phyloP scores from a whole-genome alignment of 2,888 invertebrate species.

The Alitta virens region DNA sequence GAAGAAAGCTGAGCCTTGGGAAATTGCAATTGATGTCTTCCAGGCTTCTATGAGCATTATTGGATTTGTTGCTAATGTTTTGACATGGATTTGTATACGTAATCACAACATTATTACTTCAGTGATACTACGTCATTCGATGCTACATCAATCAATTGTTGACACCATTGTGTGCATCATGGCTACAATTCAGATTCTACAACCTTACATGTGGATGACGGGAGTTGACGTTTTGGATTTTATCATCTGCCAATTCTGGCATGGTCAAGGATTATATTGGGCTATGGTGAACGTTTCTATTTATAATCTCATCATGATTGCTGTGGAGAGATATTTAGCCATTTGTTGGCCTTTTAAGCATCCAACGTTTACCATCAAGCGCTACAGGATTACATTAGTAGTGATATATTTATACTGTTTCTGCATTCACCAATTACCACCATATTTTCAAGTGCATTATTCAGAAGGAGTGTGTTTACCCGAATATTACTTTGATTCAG shows the following conservation, averaged over 20 bases:
- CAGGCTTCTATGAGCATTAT: too few species aligned
- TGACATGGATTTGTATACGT: too few species aligned
- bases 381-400: too few species aligned
- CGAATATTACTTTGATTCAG: not conserved
- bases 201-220: not conserved
- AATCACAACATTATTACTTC: not conserved
- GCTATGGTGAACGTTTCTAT: not conserved
- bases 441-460: not conserved
- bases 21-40: too few species aligned
- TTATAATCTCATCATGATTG: not conserved
- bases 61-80: too few species aligned
- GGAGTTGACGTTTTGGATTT: not conserved
- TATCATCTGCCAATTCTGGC: conserved; percentile 1
- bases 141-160: not conserved
- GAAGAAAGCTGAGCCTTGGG: too few species aligned
- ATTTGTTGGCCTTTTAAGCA: not conserved
- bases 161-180: not conserved
- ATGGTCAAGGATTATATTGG: not conserved
- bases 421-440: too few species aligned
- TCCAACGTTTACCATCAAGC: too few species aligned
- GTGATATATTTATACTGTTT: too few species aligned
- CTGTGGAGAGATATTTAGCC: not conserved
- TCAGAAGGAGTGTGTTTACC: not conserved
- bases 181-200: not conserved
- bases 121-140: not conserved